A percentile compares a stretch with the other conserved stretches of the same genome.
Conservation (phyloP, 2,888 invertebrate species). For the Xanthorhoe spadicearia region DNA sequence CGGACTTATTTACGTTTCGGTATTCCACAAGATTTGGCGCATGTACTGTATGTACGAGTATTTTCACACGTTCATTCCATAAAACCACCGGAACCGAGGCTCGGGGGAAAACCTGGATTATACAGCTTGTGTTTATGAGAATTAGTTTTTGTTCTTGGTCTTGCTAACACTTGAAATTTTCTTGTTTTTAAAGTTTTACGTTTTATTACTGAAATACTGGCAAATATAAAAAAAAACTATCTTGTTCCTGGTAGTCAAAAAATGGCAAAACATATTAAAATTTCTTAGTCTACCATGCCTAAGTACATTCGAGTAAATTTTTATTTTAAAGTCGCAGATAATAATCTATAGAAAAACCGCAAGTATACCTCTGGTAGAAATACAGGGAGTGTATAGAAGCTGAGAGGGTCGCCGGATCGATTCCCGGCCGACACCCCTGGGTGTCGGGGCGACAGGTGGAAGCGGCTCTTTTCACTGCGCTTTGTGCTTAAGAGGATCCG, state of each 20-base stretch:
- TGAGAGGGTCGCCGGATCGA: constrained; percentile 47
- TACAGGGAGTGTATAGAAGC: constrained; percentile 2
- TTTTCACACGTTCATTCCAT: neutral
- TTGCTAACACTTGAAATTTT: neutral
- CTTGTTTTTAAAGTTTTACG: neutral
- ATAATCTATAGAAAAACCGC: neutral
- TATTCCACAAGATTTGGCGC: neutral
- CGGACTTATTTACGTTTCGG: neutral
- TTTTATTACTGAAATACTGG: neutral
- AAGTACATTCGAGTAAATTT: no score
- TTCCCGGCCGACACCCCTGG: constrained; percentile 42
- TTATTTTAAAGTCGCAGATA: no score
- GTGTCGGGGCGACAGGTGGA: constrained; percentile 55
- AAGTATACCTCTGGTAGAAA: constrained; percentile 4
- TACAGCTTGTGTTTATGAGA: neutral
- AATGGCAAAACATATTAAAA: no score
- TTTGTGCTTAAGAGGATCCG: constrained; percentile 32
- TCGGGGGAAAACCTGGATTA: constrained; percentile 4
- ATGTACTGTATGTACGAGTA: neutral
- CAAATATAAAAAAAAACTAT: no score
- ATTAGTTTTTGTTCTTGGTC: constrained; percentile 1
- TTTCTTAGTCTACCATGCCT: no score
- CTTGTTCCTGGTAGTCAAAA: no score
- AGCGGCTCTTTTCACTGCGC: constrained; percentile 38
- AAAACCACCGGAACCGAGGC: neutral